These are phyloP conservation scores for Leucoraja ocellata DNA, from an alignment of 2,797 vertebrate species.

Conservation along the genomic window DNA sequence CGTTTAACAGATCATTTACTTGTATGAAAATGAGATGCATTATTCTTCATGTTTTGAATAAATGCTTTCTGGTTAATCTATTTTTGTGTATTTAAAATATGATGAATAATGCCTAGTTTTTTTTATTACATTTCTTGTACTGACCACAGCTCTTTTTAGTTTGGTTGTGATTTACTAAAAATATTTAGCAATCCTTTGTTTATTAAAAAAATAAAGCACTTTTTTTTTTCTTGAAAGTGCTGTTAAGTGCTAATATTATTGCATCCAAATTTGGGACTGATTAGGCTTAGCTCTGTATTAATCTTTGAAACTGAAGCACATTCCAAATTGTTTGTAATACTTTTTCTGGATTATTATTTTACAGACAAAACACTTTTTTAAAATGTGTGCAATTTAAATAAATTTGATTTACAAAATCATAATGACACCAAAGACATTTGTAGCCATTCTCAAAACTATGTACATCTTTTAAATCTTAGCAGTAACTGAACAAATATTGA, in stretches of 20 bases:
- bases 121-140: background rate
- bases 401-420: background rate
- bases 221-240: background rate
- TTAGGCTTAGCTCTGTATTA: background rate
- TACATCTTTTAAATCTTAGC: too few species aligned
- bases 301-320: constrained; percentile 3
- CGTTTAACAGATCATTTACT: background rate
- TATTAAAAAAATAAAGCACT: background rate
- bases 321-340: background rate
- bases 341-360: background rate
- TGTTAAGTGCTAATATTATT: background rate
- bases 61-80: background rate
- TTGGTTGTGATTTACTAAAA: background rate
- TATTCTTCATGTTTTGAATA: background rate
- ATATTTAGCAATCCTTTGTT: background rate
- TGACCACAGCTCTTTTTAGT: background rate
- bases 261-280: background rate
- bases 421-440: background rate
- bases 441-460: background rate
- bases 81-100: background rate
- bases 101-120: background rate
- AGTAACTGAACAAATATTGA: background rate
- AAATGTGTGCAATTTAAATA: background rate
- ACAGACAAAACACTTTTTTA: too few species aligned
- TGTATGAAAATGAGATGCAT: background rate